Evolutionary conservation across 2,113 vertebrate species (phyloP).

Genomic region (Seriola dumerili): DNA sequence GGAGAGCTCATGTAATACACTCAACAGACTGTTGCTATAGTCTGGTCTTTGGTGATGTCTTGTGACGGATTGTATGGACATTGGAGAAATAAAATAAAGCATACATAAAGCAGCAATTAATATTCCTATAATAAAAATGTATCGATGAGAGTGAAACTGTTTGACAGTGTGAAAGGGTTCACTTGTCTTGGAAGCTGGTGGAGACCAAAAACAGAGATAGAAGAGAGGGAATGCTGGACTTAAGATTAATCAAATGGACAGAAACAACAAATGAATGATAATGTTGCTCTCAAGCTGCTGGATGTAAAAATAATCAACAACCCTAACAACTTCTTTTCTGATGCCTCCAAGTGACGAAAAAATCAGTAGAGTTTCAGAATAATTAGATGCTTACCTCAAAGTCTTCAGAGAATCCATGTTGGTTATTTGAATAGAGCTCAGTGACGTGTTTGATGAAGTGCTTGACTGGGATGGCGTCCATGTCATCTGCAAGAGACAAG

Average conservation of each 20-base stretch:
- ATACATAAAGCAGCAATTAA: too few species aligned
- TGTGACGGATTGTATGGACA: too few species aligned
- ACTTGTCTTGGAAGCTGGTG: background rate
- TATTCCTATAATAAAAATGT: too few species aligned
- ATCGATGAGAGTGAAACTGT: too few species aligned
- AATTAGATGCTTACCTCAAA: conserved; percentile 89
- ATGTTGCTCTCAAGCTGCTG: background rate
- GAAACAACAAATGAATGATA: background rate
- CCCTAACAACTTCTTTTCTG: background rate
- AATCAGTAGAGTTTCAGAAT: background rate
- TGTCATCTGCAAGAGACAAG: conserved; percentile 88
- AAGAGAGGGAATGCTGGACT: background rate
- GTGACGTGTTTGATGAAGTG: conserved; percentile 93
- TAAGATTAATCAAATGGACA: background rate
- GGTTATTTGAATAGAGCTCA: conserved; percentile 92
- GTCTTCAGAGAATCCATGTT: conserved; percentile 93
- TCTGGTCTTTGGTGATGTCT: too few species aligned
- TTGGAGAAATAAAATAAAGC: too few species aligned
- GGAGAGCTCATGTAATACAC: background rate
- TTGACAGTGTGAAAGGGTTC: too few species aligned
- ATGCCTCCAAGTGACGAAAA: background rate
- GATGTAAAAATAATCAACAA: background rate
- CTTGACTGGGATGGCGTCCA: conserved; percentile 94
- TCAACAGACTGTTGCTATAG: background rate
- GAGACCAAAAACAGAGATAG: background rate